These are phyloP conservation scores for Lampris megalopsis DNA, from an alignment of 2,113 vertebrate genomes.

Conservation along the genomic window DNA sequence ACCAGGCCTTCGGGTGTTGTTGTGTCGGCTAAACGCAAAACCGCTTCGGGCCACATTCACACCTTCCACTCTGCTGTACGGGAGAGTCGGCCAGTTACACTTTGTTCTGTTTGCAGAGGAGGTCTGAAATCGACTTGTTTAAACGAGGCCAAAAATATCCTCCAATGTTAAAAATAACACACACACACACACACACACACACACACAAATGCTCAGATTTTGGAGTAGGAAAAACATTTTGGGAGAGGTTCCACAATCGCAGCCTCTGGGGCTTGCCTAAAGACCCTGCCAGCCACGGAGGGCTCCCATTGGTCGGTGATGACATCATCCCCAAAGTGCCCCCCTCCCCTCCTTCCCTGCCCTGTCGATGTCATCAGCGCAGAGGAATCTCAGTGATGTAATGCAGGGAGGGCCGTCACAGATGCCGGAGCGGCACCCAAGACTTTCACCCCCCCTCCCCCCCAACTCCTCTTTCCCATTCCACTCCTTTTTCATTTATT, in stretches of 20 bases:
- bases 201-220: conserved; percentile 31
- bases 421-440: conserved; percentile 46
- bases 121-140: conserved; percentile 50
- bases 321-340: conserved; percentile 74
- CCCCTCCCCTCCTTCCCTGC: conserved; percentile 62
- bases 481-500: conserved; percentile 19
- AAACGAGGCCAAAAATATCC: conserved; percentile 59
- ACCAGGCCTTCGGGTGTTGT: conserved; percentile 44
- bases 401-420: conserved; percentile 70
- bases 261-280: conserved; percentile 36
- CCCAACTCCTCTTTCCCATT: conserved; percentile 17
- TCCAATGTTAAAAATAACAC: conserved; percentile 5
- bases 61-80: not conserved
- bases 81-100: conserved; percentile 24
- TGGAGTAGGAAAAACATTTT: conserved; percentile 46
- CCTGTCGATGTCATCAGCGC: conserved; percentile 76
- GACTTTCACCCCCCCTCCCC: conserved; percentile 16
- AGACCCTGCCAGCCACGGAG: conserved; percentile 25
- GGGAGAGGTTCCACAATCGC: conserved; percentile 43
- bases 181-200: not conserved
- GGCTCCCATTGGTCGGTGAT: conserved; percentile 73
- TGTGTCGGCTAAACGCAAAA: conserved; percentile 49
- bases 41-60: conserved; percentile 29
- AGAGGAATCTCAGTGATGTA: conserved; percentile 81
- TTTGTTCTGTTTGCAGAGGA: conserved; percentile 24